Evolutionary conservation across 2,797 vertebrate genomes (phyloP), one percentile per base, ranked within the genome.

Genomic region (Artibeus jamaicensis): DNA sequence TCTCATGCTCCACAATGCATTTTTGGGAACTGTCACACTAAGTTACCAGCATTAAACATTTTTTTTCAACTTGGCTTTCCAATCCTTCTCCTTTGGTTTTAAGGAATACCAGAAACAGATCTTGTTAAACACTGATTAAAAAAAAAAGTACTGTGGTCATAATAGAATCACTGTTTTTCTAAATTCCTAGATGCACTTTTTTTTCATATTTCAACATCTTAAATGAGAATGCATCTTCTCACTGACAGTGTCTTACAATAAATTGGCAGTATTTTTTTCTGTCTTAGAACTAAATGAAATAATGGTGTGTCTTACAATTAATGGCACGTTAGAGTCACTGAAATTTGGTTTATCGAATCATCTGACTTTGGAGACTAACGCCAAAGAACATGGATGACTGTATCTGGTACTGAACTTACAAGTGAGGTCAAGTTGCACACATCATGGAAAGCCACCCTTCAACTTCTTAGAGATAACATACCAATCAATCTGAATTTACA

Each of bases 201-300:
- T 57, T 77, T 37, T 73, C 50, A 39, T 32, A 55, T 78, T 81
- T 81, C 74, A 76, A 50, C 10, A 92, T 37, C 84, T 88, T 71
- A 74, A 53, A 73, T n/a, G 65, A 73, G 84, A 91, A 55, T n/a
- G 89, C 9, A 77, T 16, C 44, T 92, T 81, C 55, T 44, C 4
- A 16, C 4, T 68, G 55, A 82, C 0, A 68, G 65, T 55, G 29
- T 77, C 83, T 93, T 42, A 76, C 24, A 86, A 44, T 19, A 78
- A 93, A 79, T 0, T n/a, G 42, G 84, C 70, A 86, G 42, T 39
- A 6, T 9, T 73, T 70, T 81, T 81, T 67, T 76, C 65, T 79
- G 62, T 84, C 89, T 89, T 74, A 83, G 42, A 92, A 90, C 76
- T 42, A 84, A 92, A 48, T 42, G 62, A 93, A 77, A 77, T 67